phyloP scores from a whole-genome alignment of 2,888 invertebrate genomes.

The Drosophila acutilabella region DNA sequence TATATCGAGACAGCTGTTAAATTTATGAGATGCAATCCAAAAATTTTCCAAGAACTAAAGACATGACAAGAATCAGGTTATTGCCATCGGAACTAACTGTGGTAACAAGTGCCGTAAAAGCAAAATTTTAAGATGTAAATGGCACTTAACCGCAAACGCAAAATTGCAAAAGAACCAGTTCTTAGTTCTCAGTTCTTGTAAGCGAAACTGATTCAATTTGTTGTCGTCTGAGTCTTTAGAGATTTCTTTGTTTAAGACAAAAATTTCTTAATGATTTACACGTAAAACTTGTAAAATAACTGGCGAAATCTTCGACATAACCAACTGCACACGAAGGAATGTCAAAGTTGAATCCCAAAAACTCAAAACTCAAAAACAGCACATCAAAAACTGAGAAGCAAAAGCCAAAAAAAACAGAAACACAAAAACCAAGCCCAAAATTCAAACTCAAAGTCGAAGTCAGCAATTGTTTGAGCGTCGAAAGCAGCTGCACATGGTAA shows the following conservation, averaged over 20 bases:
- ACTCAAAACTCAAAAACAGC: too few relatives aligned
- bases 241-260: slow-evolving; percentile 16
- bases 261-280: slow-evolving; percentile 24
- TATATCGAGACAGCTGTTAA: slow-evolving; percentile 5
- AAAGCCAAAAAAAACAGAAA: neutral
- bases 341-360: slow-evolving; percentile 68
- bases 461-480: slow-evolving; percentile 26
- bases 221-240: slow-evolving; percentile 18
- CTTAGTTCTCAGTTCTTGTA: slow-evolving; percentile 30
- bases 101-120: slow-evolving; percentile 49
- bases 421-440: slow-evolving; percentile 5
- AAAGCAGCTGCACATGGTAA: slow-evolving; percentile 43
- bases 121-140: slow-evolving; percentile 29
- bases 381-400: neutral
- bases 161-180: slow-evolving; percentile 61
- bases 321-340: slow-evolving; percentile 42
- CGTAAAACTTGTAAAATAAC: slow-evolving; percentile 23
- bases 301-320: slow-evolving; percentile 33
- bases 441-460: slow-evolving; percentile 8
- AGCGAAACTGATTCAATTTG: slow-evolving; percentile 30
- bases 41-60: neutral
- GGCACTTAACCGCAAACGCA: slow-evolving; percentile 46
- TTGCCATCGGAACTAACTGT: slow-evolving; percentile 72
- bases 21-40: slow-evolving; percentile 25
- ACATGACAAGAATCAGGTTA: slow-evolving; percentile 51